Percentiles rank a stretch among this genome's conserved stretches.
Evolutionary conservation across 2,888 invertebrate species (phyloP).

Genomic region (Cryptops parisi): DNA sequence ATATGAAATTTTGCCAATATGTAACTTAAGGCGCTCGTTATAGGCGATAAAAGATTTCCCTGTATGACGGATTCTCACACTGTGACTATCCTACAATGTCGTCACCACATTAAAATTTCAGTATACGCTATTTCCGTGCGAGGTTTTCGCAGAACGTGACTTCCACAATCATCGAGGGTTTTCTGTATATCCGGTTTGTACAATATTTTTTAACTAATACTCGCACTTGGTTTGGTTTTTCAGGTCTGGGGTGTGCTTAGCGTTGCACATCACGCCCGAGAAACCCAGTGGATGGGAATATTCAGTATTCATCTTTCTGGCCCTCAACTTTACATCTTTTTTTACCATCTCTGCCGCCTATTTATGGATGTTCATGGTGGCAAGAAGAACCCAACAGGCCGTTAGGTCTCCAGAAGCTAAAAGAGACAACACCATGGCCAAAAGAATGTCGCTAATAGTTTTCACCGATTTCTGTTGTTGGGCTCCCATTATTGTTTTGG

Average conservation of each 20-base stretch:
- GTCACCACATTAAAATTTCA: background rate
- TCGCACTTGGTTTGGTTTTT: background rate
- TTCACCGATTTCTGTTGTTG: slow-evolving; percentile 39
- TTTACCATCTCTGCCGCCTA: slow-evolving; percentile 36
- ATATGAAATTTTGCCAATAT: too few species aligned
- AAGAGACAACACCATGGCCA: slow-evolving; percentile 32
- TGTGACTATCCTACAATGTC: too few species aligned
- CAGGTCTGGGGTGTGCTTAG: slow-evolving; percentile 37
- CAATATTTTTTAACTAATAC: background rate
- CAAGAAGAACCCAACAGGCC: slow-evolving; percentile 33
- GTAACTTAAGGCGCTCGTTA: too few species aligned
- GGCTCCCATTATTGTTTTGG: slow-evolving; percentile 38
- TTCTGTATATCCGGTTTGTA: background rate
- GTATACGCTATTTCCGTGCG: too few species aligned
- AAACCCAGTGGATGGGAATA: slow-evolving; percentile 39
- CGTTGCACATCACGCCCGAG: slow-evolving; percentile 38
- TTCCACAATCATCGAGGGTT: too few species aligned
- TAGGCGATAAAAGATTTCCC: too few species aligned
- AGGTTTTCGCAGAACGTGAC: too few species aligned
- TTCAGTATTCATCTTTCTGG: slow-evolving; percentile 39
- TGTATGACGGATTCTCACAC: too few species aligned
- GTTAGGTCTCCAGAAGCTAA: slow-evolving; percentile 29
- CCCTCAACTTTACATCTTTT: slow-evolving; percentile 37
- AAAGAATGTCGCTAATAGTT: slow-evolving; percentile 38
- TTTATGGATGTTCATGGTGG: slow-evolving; percentile 38